Base-by-base conservation (phyloP, 1,140 invertebrate genomes). In the Sarcophaga peregrina region DNA sequence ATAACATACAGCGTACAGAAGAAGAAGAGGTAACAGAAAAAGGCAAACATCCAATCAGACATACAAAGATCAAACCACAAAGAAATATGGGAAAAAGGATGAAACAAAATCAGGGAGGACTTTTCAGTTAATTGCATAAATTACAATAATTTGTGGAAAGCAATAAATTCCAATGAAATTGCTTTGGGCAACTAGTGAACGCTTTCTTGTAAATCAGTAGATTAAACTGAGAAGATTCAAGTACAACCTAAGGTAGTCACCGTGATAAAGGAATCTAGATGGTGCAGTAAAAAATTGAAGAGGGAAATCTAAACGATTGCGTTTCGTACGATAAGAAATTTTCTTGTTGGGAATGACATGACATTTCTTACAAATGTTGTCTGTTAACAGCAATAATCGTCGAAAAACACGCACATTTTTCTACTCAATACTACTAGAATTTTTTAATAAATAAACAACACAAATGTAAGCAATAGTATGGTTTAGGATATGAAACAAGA, bases 131-230 rank as follows among this genome's bases (percentile, higher is more conserved):
- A 83, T 83, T 83, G 83, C 78, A 83, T 83, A 83, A 83, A 81
- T 68, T 81, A 80, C 78, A 58, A 73, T 62, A 83, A 83, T 78
- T 78, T 50, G 46, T 50, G 83, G 80, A 68, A 83, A 83, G 80
- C 83, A 83, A 83, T 83, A 83, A 83, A 83, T 83, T 81, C 83
- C 83, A 83, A 83, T 81, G 74, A 81, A 81, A 81, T 83, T 83
- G 72, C 83, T 80, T 48, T 8, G 20, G 20, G 75, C 48, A 8
- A 78, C 13, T 6, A n/a, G n/a, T 7, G 13, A n/a, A 58, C 13
- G 54, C 6, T 58, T 37, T n/a, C 15, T 2, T n/a, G 54, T 58
- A 58, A 58, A 58, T 58, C 54, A 58, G 54, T 58, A 58, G 54
- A 58, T 58, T 58, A 58, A 58, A 4, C 54, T 7, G n/a, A 58